phyloP scores from a whole-genome alignment of 37 sponge, comb jelly and placozoan genomes.

The Bolinopsis microptera region DNA sequence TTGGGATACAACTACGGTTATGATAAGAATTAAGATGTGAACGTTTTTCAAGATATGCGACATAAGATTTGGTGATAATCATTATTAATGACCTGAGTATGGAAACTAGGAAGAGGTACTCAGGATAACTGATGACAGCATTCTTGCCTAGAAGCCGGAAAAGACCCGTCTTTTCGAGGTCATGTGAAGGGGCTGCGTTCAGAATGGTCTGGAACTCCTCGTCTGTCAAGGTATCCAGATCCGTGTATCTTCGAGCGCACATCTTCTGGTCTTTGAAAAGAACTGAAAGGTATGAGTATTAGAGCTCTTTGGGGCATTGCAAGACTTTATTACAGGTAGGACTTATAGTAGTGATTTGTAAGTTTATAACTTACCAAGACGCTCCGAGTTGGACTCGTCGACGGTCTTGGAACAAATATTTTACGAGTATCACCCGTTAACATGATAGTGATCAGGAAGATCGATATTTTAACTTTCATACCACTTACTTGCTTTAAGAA shows the following conservation, averaged over 20 bases:
- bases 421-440: too few relatives aligned
- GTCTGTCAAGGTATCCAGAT: not conserved
- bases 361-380: too few relatives aligned
- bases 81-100: conserved; percentile 65
- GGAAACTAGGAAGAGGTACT: conserved; percentile 57
- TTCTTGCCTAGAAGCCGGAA: conserved; percentile 10
- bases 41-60: too few relatives aligned
- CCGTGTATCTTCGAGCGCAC: not conserved
- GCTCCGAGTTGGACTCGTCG: too few relatives aligned
- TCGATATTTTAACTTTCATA: too few relatives aligned
- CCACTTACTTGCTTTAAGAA: conserved; percentile 16
- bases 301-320: not conserved
- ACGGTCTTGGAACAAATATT: too few relatives aligned
- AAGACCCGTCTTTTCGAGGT: not conserved
- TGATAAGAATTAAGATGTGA: too few relatives aligned
- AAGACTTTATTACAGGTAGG: too few relatives aligned
- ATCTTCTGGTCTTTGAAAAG: not conserved
- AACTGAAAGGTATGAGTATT: not conserved
- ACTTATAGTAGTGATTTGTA: too few relatives aligned
- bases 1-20: too few relatives aligned
- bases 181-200: not conserved
- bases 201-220: conserved; percentile 15
- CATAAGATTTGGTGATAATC: too few relatives aligned
- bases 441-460: too few relatives aligned
- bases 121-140: conserved; percentile 50